Conservation (phyloP, 2,888 invertebrate genomes). For the Smittia aterrima region DNA sequence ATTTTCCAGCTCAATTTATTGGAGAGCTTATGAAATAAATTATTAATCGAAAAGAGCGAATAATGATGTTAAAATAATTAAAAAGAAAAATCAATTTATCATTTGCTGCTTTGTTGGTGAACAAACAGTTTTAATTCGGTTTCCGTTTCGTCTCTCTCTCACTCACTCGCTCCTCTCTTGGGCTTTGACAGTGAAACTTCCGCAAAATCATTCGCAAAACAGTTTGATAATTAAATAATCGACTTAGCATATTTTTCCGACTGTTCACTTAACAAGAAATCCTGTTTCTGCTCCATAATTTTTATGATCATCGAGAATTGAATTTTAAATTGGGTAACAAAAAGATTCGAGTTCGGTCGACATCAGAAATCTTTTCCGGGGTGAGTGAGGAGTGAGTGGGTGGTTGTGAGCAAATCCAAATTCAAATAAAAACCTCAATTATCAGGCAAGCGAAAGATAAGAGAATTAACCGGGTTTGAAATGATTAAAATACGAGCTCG, state of each 20-base stretch:
- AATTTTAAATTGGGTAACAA: neutral
- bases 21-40: slow-evolving; percentile 15
- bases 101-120: neutral
- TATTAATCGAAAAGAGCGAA: neutral
- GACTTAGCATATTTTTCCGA: neutral
- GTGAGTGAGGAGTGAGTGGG: neutral
- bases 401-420: neutral
- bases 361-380: neutral
- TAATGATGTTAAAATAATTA: slow-evolving; percentile 6
- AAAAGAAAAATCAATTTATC: neutral
- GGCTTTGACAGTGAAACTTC: too few relatives aligned
- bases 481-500: slow-evolving; percentile 37
- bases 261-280: neutral
- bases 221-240: too few relatives aligned
- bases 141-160: too few relatives aligned
- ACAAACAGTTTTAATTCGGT: neutral
- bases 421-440: slow-evolving; percentile 37
- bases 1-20: slow-evolving; percentile 3
- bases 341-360: neutral
- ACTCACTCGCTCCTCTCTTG: too few relatives aligned
- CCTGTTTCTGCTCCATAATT: neutral
- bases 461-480: slow-evolving; percentile 30
- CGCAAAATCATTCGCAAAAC: too few relatives aligned
- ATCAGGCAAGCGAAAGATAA: slow-evolving; percentile 33
- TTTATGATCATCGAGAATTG: neutral